A percentile compares a stretch with the other conserved stretches of the same genome.
Conservation (phyloP, 2,113 vertebrate genomes). For the Platysternon megacephalum region DNA sequence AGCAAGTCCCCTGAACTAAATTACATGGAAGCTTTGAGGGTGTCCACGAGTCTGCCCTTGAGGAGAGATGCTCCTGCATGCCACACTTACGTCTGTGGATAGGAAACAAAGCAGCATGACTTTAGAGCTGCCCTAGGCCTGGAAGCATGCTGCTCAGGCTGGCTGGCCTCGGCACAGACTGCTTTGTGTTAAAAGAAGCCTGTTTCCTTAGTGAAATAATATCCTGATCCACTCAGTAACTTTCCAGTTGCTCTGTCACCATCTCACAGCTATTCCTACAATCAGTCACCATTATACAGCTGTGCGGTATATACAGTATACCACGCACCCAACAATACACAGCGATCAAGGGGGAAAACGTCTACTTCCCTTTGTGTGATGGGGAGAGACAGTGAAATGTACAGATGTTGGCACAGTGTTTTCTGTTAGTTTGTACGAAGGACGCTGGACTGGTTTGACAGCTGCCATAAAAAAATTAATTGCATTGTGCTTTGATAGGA, state of each 20-base stretch:
- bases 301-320: not conserved
- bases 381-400: not conserved
- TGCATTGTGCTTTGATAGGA: not conserved
- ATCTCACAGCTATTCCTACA: not conserved
- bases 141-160: not conserved
- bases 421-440: not conserved
- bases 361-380: not conserved
- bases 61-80: not conserved
- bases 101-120: not conserved
- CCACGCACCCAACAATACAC: not conserved
- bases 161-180: not conserved
- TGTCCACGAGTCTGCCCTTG: slow-evolving; percentile 36
- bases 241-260: accelerated
- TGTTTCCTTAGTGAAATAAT: slow-evolving; percentile 28
- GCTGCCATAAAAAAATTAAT: not conserved
- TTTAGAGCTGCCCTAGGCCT: not conserved
- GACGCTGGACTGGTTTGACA: not conserved
- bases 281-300: not conserved
- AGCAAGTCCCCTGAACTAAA: slow-evolving; percentile 15
- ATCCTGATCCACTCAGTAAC: not conserved
- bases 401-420: not conserved
- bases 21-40: not conserved
- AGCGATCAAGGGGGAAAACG: not conserved
- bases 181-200: not conserved
- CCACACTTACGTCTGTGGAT: slow-evolving; percentile 52